Evolutionary conservation across 2,113 vertebrate genomes (phyloP), one percentile per base, ranked within the genome.

Genomic region (Hipposideros armiger): DNA sequence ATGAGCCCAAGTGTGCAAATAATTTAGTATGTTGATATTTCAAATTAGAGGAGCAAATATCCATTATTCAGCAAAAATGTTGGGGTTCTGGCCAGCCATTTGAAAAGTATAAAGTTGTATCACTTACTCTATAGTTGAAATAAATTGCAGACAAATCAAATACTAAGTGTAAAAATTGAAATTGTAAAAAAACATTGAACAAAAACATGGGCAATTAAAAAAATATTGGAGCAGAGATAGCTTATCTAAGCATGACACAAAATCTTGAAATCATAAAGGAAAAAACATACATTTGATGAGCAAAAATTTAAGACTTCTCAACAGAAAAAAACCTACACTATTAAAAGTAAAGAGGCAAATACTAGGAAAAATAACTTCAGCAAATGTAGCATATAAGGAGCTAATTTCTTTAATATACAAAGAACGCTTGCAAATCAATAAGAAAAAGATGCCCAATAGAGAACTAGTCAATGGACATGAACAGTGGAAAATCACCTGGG

Each of bases 181-280:
- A 91, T 19, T 70, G 11, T 62, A 81, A 60, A 80, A 80, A 52
- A 76, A 50, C 28, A 66, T 1, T 67, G 16, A 45, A 70, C 26
- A 77, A 89, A 91, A 92, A 70, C 10, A 40, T 56, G 40, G 19
- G 7, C 26, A 96, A n/a, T 42, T 60, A n/a, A 73, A n/a, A 87
- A 77, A 86, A 32, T 78, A 16, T 78, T 87, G 22, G 62, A 70
- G 11, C 15, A 83, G 3, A 20, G 42, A 90, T 40, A 7, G 4
- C 30, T 87, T 92, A 90, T 69, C 24, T 56, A 58, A 62, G 56
- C 22, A 93, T 83, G 60, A 87, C 45, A 74, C 11, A 77, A 85
- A 92, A 82, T 82, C 73, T 87, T 82, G 30, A 90, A 67, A 66
- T 87, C n/a, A 88, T 90, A 67, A 60, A 82, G 67, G 56, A 92